Conservation (phyloP, 1,140 invertebrate species). For the Melanaphis sacchari region DNA sequence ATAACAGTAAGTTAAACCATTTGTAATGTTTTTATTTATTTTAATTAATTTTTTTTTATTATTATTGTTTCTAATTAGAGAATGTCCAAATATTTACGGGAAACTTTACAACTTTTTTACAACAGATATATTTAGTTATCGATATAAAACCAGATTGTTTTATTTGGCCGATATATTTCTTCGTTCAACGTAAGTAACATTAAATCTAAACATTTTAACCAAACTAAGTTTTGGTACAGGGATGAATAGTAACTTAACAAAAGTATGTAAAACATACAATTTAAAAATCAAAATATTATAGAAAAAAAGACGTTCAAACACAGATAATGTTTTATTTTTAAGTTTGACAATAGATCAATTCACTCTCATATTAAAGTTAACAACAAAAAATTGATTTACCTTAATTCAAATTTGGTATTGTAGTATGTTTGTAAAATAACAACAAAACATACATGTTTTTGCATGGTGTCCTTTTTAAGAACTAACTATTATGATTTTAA, state of each 20-base stretch:
- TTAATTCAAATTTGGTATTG: neutral
- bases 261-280: neutral
- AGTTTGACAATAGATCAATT: neutral
- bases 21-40: neutral
- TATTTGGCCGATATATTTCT: conserved; percentile 90
- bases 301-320: neutral
- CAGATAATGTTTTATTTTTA: neutral
- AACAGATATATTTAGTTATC: conserved; percentile 87
- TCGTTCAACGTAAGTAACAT: conserved; percentile 81
- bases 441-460: neutral
- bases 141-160: conserved; percentile 86
- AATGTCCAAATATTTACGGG: conserved; percentile 94
- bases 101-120: conserved; percentile 93
- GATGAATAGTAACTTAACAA: neutral
- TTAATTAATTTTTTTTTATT: conserved; percentile 45
- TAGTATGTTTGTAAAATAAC: neutral
- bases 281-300: neutral
- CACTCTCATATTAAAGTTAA: neutral
- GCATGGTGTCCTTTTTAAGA: neutral
- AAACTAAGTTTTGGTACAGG: neutral
- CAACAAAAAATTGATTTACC: neutral
- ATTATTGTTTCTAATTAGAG: conserved; percentile 66
- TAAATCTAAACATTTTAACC: neutral
- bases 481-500: neutral
- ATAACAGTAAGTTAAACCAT: neutral